Conservation (phyloP, 2,888 invertebrate genomes). For the Pharmacophagus antenor region DNA sequence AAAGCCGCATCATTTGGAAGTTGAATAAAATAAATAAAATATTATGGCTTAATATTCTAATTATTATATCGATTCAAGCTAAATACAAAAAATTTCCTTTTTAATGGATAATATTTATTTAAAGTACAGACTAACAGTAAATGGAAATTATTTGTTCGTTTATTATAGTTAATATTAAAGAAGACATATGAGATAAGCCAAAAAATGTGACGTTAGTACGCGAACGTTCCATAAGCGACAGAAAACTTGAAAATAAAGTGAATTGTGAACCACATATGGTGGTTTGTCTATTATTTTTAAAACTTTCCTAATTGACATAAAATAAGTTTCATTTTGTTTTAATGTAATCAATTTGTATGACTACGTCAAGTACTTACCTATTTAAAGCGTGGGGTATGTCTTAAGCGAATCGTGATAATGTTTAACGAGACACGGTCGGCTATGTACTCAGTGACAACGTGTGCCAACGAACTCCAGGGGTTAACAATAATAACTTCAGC, state of each 20-base stretch:
- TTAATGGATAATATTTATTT: no score
- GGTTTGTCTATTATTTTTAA: background rate
- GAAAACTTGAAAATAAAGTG: background rate
- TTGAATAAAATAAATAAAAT: no score
- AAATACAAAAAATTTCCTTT: no score
- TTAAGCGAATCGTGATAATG: slow-evolving; percentile 26
- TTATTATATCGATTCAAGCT: no score
- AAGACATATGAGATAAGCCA: no score
- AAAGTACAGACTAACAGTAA: no score
- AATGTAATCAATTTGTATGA: no score
- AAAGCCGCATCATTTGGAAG: background rate
- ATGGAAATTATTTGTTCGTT: no score
- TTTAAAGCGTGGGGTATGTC: background rate
- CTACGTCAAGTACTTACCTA: background rate
- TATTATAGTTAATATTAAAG: no score
- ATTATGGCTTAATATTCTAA: no score
- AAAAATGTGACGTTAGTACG: no score
- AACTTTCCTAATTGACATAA: background rate
- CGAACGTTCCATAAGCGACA: background rate
- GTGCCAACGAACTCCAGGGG: slow-evolving; percentile 53
- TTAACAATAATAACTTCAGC: slow-evolving; percentile 38
- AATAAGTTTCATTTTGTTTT: background rate
- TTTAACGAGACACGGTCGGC: slow-evolving; percentile 42
- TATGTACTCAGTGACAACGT: slow-evolving; percentile 43
- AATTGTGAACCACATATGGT: background rate